These are phyloP conservation scores for Zonitis immaculata DNA, from an alignment of 2,888 invertebrate species.

Conservation along the genomic window DNA sequence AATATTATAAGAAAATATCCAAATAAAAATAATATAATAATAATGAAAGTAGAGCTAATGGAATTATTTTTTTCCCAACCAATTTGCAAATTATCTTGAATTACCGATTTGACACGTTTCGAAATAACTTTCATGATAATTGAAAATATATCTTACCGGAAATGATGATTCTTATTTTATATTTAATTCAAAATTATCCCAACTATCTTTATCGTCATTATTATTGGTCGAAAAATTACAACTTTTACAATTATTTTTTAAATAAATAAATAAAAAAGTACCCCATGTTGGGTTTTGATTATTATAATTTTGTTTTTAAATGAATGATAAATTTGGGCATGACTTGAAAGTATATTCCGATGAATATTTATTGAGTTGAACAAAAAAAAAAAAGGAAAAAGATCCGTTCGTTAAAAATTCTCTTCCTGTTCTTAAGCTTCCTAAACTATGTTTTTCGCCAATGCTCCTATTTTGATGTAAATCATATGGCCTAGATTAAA, in stretches of 20 bases:
- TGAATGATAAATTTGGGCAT: neutral
- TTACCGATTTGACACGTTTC: neutral
- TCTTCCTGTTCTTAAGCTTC: neutral
- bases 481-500: neutral
- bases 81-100: neutral
- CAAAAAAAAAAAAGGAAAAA: neutral
- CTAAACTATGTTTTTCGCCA: neutral
- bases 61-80: neutral
- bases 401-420: neutral
- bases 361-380: neutral
- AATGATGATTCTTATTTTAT: neutral
- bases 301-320: neutral
- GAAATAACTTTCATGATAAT: neutral
- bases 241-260: too few relatives aligned
- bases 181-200: neutral
- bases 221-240: too few relatives aligned
- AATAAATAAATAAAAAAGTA: too few relatives aligned
- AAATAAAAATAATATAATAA: too few relatives aligned
- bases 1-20: too few relatives aligned
- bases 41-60: neutral
- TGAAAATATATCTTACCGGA: neutral
- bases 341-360: neutral
- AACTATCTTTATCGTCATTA: too few relatives aligned
- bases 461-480: neutral
- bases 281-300: neutral